Percentiles rank a stretch among this genome's conserved stretches.
phyloP scores from a whole-genome alignment of 1,140 invertebrate genomes.

The Calliphora vicina region DNA sequence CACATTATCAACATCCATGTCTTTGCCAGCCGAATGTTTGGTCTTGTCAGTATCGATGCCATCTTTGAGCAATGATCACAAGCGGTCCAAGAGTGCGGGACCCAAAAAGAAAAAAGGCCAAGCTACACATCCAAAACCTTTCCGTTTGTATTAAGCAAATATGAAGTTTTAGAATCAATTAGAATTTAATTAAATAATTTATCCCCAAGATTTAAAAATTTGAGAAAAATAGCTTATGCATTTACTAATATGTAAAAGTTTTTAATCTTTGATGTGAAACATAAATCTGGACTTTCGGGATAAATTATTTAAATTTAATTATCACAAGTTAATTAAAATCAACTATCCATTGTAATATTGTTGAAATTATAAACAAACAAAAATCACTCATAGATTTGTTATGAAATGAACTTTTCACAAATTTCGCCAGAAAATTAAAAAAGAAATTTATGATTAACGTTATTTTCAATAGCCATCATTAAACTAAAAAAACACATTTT shows the following conservation, averaged over 20 bases:
- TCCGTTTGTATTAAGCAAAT: slow-evolving; percentile 55
- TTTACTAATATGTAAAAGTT: no score
- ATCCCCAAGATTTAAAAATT: no score
- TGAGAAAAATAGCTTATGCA: no score
- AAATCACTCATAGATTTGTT: neutral
- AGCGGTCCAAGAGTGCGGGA: slow-evolving; percentile 58
- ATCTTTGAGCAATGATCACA: slow-evolving; percentile 52
- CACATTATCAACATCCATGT: slow-evolving; percentile 61
- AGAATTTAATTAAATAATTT: no score
- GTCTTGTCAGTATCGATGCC: slow-evolving; percentile 62
- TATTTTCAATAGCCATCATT: neutral
- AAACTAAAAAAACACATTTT: neutral
- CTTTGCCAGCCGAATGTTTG: slow-evolving; percentile 61
- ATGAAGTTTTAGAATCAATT: neutral
- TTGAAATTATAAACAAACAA: slow-evolving; percentile 9
- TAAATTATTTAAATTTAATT: no score
- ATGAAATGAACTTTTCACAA: neutral
- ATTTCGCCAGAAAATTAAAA: neutral
- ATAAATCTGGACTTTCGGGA: no score
- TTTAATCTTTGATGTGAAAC: no score
- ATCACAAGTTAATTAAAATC: no score
- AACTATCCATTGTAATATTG: neutral
- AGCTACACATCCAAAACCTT: slow-evolving; percentile 59
- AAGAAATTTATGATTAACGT: neutral
- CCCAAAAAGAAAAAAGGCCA: slow-evolving; percentile 59